Base-by-base conservation (phyloP, 2,888 invertebrate genomes). In the Gerris lacustris region DNA sequence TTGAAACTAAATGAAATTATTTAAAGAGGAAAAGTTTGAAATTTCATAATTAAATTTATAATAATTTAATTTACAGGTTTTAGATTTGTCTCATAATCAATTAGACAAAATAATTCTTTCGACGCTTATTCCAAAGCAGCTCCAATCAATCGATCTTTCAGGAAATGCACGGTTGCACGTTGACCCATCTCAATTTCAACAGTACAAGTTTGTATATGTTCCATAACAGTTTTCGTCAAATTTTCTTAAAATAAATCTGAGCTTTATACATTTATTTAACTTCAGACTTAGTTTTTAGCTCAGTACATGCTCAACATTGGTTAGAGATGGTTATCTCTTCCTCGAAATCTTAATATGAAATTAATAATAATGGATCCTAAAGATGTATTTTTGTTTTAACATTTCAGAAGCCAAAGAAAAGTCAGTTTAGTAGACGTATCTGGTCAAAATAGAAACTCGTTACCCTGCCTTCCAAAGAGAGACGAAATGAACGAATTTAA, bases 21-120 rank as follows among this genome's bases (percentile, higher is more conserved):
- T 2, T 31, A 2, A 31, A 31, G 31, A 31, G 1, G 31, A 31
- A 31, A 31, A 31, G 31, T 31, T 31, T 31, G 31, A 31, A 4
- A 31, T 31, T 31, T 31, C 31, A 31, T 31, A 31, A 31, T 31
- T 31, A 31, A 31, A 31, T 31, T 1, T 31, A 31, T 31, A 4
- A 2, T 31, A 1, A 31, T 31, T 2, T 4, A 31, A 2, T 67
- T 45, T 67, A 66, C 74, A 83, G 83, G 82, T 92, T 18, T 81
- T 93, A 72, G 93, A 93, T 80, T 84, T 93, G 76, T 92, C 93
- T 0, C 92, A 93, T 78, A 93, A 93, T 79, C 90, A 92, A 79
- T 80, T 93, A 69, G 91, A 92, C 79, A 87, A 88, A 75, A 85
- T 93, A 71, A 91, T 92, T 80, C 82, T 93, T 76, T 84, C 87